phyloP scores from a whole-genome alignment of 2,113 vertebrate genomes.

The Antechinus stuartii region DNA sequence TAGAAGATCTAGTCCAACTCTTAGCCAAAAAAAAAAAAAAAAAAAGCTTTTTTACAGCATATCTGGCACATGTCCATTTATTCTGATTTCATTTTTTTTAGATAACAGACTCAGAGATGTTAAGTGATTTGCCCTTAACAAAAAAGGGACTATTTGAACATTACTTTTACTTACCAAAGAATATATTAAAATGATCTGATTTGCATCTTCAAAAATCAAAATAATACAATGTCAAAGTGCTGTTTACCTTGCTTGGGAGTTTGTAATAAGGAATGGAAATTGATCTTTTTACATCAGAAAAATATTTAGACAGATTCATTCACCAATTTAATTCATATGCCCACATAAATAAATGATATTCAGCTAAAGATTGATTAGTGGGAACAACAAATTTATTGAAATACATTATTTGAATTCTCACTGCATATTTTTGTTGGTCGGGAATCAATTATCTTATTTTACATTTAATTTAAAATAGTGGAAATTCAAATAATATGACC shows the following conservation, averaged over 20 bases:
- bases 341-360: neutral
- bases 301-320: neutral
- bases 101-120: neutral
- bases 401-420: no score
- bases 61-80: neutral
- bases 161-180: neutral
- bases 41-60: neutral
- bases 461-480: no score
- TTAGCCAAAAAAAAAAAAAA: neutral
- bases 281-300: neutral
- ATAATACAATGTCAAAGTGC: neutral
- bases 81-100: neutral
- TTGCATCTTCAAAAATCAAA: neutral
- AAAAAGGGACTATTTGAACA: neutral
- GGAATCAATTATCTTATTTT: no score
- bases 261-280: neutral
- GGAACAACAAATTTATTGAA: neutral
- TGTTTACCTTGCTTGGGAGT: neutral
- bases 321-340: neutral
- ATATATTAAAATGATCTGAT: neutral
- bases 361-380: neutral
- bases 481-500: no score
- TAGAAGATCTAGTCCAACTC: neutral
- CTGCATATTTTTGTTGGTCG: no score
- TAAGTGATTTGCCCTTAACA: neutral